Evolutionary conservation across 1,140 invertebrate species (phyloP), one percentile per base, ranked within the genome.

Genomic region (Zaprionus taronus): DNA sequence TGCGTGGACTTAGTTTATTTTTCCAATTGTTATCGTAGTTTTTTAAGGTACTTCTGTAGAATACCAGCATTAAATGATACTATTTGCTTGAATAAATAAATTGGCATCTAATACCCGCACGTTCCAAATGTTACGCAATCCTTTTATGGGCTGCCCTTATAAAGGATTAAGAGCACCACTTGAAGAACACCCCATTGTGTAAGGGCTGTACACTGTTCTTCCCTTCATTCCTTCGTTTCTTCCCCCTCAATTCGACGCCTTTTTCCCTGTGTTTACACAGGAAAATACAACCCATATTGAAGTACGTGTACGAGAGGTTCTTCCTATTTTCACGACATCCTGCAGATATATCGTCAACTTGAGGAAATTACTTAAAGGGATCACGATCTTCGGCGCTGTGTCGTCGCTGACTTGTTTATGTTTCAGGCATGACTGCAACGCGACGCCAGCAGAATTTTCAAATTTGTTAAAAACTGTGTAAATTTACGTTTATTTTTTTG

Each of bases 401-500:
- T 5, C 15, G 38, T 17, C 62, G 49, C 55, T 91, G 86, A 91
- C 79, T 91, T 91, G 82, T 91, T 91, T 91, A 91, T 91, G 86
- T 91, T 86, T 80, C 72, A 91, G 78, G 87, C 82, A 76, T 91
- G 82, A 91, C 77, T 83, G 82, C 73, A 72, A 68, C 66, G 65
- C 62, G 83, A 87, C 80, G 79, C 82, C 86, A 67, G 61, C 83
- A 86, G 82, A 81, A 87, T 79, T 64, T 86, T 68, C 81, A 90
- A 90, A 91, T 91, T 91, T 91, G 86, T 90, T 86, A 91, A 80
- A 86, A 91, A 83, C 73, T 90, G 85, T 86, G 86, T 90, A 91
- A 91, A 90, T 91, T 91, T 81, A 80, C 77, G 80, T 90, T 80
- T 61, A 55, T 73, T 81, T 89, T 89, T 61, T 61, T 53, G 60